A percentile compares a stretch with the other conserved stretches of the same genome.
These are phyloP conservation scores for Drosophila bifasciata DNA, from an alignment of 1,140 invertebrate species.

Conservation along the genomic window DNA sequence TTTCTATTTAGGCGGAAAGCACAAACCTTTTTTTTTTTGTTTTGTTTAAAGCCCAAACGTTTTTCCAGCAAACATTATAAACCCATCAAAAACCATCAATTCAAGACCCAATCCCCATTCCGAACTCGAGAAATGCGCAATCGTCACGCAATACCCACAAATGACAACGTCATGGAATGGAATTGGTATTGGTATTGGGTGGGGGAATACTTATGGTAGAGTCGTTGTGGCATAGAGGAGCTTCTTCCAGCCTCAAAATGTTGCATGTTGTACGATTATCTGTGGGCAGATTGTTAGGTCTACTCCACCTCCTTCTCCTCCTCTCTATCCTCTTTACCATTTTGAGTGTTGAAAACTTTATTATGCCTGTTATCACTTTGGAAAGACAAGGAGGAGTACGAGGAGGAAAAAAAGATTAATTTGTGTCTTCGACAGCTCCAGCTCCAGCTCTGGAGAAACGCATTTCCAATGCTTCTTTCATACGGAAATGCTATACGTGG, in stretches of 20 bases:
- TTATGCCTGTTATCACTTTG: conserved; percentile 57
- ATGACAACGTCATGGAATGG: conserved; percentile 58
- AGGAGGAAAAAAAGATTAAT: conserved; percentile 52
- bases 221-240: neutral
- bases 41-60: neutral
- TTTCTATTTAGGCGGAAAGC: no score
- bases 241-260: conserved; percentile 21
- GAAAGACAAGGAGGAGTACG: conserved; percentile 5
- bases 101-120: conserved; percentile 39
- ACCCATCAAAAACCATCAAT: conserved; percentile 63
- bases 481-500: conserved; percentile 42
- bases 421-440: conserved; percentile 41
- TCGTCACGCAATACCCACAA: conserved; percentile 55
- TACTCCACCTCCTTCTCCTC: neutral
- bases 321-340: conserved; percentile 2
- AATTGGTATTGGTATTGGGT: conserved; percentile 14
- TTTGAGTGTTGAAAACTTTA: conserved; percentile 68
- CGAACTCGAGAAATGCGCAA: conserved; percentile 40
- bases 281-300: conserved; percentile 30
- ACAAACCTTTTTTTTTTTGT: neutral
- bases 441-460: conserved; percentile 1
- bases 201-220: neutral
- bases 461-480: conserved; percentile 14
- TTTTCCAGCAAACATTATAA: conserved; percentile 42
- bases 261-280: conserved; percentile 43